These are phyloP conservation scores for Myanophis thanlyinensis DNA, from an alignment of 2,113 vertebrate species.

Conservation along the genomic window DNA sequence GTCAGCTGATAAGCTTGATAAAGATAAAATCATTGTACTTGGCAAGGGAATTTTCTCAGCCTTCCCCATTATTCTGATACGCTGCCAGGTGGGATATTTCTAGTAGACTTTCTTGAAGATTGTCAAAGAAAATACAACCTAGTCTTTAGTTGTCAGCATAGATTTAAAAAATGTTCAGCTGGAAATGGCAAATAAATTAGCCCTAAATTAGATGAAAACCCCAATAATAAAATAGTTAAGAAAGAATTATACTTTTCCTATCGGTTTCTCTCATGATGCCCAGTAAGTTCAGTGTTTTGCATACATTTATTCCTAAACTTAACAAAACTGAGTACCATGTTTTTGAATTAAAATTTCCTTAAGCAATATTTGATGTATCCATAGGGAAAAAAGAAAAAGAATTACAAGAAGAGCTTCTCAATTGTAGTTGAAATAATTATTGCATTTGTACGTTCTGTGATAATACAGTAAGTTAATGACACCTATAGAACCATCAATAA, in stretches of 20 bases:
- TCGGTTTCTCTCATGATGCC: neutral
- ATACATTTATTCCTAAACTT: neutral
- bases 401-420: neutral
- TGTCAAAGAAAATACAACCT: neutral
- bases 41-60: neutral
- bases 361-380: neutral
- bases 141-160: neutral
- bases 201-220: neutral
- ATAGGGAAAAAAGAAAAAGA: neutral
- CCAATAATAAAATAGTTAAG: neutral
- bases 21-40: neutral
- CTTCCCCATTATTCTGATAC: neutral
- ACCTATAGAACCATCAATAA: no score
- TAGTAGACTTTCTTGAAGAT: neutral
- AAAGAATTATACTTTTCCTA: neutral
- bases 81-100: neutral
- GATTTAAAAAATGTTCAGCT: neutral
- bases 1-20: neutral
- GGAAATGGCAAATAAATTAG: neutral
- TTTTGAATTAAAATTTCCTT: neutral
- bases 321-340: neutral
- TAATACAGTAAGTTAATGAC: no score
- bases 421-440: neutral
- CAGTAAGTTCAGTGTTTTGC: neutral
- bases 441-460: neutral